Evolutionary conservation across 2,888 invertebrate species (phyloP).

Genomic region (Slavum lentiscoides): DNA sequence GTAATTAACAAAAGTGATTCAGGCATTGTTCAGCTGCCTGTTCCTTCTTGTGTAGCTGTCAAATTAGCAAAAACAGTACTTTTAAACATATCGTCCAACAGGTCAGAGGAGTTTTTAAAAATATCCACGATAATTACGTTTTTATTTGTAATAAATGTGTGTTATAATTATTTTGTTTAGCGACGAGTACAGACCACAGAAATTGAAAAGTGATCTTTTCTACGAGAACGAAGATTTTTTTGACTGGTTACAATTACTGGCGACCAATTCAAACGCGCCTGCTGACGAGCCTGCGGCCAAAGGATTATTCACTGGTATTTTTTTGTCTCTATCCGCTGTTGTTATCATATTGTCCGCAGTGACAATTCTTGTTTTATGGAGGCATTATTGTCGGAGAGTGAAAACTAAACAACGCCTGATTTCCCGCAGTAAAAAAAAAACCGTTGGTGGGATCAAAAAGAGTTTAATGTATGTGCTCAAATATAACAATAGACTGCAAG

Average conservation of each 20-base stretch:
- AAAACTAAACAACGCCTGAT: slow-evolving; percentile 45
- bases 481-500: slow-evolving; percentile 36
- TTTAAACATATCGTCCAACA: slow-evolving; percentile 31
- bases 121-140: not conserved
- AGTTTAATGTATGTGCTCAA: slow-evolving; percentile 49
- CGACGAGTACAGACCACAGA: slow-evolving; percentile 36
- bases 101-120: not conserved
- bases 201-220: slow-evolving; percentile 25
- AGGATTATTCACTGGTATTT: slow-evolving; percentile 12
- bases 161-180: slow-evolving; percentile 14
- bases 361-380: slow-evolving; percentile 30
- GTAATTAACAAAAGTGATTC: slow-evolving; percentile 30
- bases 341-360: slow-evolving; percentile 11
- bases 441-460: slow-evolving; percentile 44
- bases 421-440: slow-evolving; percentile 44
- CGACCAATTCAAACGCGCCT: not conserved
- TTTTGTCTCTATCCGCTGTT: slow-evolving; percentile 1
- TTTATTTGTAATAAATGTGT: not conserved
- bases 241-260: slow-evolving; percentile 22
- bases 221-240: slow-evolving; percentile 4
- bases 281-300: not conserved
- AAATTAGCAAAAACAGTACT: slow-evolving; percentile 24
- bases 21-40: slow-evolving; percentile 14
- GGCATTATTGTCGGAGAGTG: slow-evolving; percentile 42
- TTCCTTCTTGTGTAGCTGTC: slow-evolving; percentile 5